These are phyloP conservation scores for Trichogramma dendrolimi DNA, from an alignment of 2,888 invertebrate genomes.

Conservation along the genomic window DNA sequence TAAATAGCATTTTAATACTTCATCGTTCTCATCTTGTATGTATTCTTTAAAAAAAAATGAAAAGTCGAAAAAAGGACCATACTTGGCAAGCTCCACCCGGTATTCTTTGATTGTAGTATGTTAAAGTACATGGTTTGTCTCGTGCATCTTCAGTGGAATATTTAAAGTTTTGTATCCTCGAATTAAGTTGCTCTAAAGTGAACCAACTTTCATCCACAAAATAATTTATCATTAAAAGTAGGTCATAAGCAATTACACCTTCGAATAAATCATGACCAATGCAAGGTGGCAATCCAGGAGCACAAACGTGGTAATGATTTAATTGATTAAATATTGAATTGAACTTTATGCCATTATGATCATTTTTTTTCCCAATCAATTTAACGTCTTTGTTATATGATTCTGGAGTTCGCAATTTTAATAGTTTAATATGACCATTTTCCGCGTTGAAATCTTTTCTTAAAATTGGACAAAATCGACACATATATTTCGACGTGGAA, in stretches of 20 bases:
- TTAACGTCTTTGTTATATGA: slow-evolving; percentile 10
- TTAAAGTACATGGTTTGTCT: slow-evolving; percentile 25
- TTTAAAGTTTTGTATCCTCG: slow-evolving; percentile 13
- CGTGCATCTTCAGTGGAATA: slow-evolving; percentile 24
- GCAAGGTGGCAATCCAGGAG: slow-evolving; percentile 29
- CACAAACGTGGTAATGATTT: slow-evolving; percentile 25
- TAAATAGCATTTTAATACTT: slow-evolving; percentile 27
- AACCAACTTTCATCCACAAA: slow-evolving; percentile 28
- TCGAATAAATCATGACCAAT: slow-evolving; percentile 29
- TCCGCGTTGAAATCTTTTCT: not conserved
- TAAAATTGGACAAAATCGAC: slow-evolving; percentile 32
- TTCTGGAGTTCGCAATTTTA: slow-evolving; percentile 1
- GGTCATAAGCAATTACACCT: slow-evolving; percentile 23
- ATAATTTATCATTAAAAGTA: slow-evolving; percentile 16
- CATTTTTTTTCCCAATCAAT: not conserved
- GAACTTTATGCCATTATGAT: slow-evolving; percentile 26
- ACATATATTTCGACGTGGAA: slow-evolving; percentile 31
- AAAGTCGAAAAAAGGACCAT: slow-evolving; percentile 22
- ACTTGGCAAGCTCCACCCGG: slow-evolving; percentile 28
- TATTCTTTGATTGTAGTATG: slow-evolving; percentile 5
- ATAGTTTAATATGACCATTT: not conserved
- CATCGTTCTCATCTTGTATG: slow-evolving; percentile 25
- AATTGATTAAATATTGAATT: slow-evolving; percentile 29
- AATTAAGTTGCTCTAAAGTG: slow-evolving; percentile 21
- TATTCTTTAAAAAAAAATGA: slow-evolving; percentile 27